Conservation (phyloP, 2,888 invertebrate species). For the Globia sparganii region DNA sequence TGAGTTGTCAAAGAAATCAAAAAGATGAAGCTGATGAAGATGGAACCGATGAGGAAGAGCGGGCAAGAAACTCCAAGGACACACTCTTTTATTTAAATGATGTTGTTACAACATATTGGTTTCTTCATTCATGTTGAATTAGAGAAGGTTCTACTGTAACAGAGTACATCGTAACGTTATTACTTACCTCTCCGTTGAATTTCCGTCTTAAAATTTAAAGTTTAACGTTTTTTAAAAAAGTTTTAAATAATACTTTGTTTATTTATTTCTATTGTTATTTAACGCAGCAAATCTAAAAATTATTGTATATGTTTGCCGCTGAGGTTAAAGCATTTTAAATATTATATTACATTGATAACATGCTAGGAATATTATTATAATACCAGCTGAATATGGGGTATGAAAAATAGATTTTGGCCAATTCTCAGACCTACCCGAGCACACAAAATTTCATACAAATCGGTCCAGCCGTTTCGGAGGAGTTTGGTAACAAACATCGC, state of each 20-base stretch:
- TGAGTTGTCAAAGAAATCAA: neutral
- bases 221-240: neutral
- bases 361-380: neutral
- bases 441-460: too few relatives aligned
- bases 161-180: too few relatives aligned
- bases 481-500: too few relatives aligned
- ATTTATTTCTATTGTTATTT: too few relatives aligned
- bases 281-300: neutral
- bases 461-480: too few relatives aligned
- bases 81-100: neutral
- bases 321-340: conserved; percentile 12
- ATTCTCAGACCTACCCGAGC: too few relatives aligned
- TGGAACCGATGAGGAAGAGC: neutral
- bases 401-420: too few relatives aligned
- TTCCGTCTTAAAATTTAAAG: neutral
- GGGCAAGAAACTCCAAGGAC: too few relatives aligned
- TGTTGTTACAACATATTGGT: neutral
- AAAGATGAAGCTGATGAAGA: neutral
- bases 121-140: neutral
- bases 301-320: neutral
- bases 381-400: too few relatives aligned
- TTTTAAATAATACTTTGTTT: neutral
- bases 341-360: neutral
- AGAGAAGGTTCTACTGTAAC: neutral
- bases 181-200: neutral